Evolutionary conservation across 2,113 vertebrate species (phyloP).

Genomic region (Archilochus colubris): DNA sequence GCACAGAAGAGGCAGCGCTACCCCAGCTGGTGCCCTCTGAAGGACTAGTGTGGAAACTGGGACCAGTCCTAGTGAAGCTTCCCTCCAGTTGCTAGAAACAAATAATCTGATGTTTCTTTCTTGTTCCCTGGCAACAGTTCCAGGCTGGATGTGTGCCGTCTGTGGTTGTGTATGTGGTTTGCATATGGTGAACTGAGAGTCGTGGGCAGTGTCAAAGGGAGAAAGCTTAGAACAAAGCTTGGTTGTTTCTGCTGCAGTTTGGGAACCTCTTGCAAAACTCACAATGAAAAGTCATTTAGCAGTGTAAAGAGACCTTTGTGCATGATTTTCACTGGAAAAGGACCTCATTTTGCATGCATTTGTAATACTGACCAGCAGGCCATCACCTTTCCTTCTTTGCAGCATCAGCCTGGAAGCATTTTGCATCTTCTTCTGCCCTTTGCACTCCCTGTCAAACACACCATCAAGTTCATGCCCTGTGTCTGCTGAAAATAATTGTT

Average conservation of each 20-base stretch:
- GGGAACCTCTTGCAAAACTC: not conserved
- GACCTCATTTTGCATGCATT: not conserved
- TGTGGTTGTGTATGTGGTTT: not conserved
- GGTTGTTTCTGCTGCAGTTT: not conserved
- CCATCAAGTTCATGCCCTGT: not conserved
- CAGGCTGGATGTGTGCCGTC: not conserved
- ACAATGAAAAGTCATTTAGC: not conserved
- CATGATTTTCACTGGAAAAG: not conserved
- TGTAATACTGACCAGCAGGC: not conserved
- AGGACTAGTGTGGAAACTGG: not conserved
- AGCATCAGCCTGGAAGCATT: not conserved
- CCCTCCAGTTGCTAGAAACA: not conserved
- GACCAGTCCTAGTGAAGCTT: not conserved
- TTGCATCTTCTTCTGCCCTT: not conserved
- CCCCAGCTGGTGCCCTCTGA: not conserved
- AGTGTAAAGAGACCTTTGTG: not conserved
- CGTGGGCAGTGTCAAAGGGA: too few relatives aligned
- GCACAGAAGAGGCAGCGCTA: not conserved
- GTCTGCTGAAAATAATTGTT: not conserved
- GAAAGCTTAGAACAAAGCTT: not conserved
- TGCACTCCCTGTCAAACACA: accelerated
- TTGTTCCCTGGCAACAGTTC: not conserved
- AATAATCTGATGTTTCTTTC: not conserved
- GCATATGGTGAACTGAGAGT: not conserved
- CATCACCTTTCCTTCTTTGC: not conserved